These are phyloP conservation scores for Solenopsis invicta DNA, from an alignment of 1,140 invertebrate species.

Conservation along the genomic window DNA sequence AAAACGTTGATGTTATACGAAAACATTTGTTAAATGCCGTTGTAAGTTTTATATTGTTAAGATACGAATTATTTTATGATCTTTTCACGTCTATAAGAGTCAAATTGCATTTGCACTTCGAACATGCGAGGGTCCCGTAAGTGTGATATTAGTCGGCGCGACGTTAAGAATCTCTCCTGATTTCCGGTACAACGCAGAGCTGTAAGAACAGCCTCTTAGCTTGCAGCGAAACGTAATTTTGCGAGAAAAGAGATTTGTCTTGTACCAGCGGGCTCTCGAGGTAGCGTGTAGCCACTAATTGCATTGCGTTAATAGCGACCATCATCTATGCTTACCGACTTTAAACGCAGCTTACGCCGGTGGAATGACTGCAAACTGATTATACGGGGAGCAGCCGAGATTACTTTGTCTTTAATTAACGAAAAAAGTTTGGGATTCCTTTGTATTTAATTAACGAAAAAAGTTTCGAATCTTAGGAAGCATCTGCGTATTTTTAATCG, in stretches of 20 bases:
- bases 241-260: constrained; percentile 49
- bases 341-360: constrained; percentile 39
- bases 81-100: neutral
- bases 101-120: constrained; percentile 57
- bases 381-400: constrained; percentile 39
- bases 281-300: constrained; percentile 67
- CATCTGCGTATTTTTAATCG: constrained; percentile 21
- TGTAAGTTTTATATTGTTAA: neutral
- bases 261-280: constrained; percentile 19
- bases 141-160: neutral
- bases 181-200: neutral
- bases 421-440: constrained; percentile 19
- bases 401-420: constrained; percentile 42
- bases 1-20: neutral
- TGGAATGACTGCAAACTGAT: constrained; percentile 52
- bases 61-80: neutral
- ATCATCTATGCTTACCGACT: constrained; percentile 66
- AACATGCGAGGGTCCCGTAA: neutral
- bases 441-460: constrained; percentile 48
- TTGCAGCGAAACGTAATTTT: constrained; percentile 53
- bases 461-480: neutral
- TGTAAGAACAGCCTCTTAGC: constrained; percentile 25
- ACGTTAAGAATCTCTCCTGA: constrained; percentile 11
- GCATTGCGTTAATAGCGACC: constrained; percentile 68
- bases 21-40: neutral